phyloP scores from a whole-genome alignment of 2,888 invertebrate genomes.

The Sminthurides aquaticus region DNA sequence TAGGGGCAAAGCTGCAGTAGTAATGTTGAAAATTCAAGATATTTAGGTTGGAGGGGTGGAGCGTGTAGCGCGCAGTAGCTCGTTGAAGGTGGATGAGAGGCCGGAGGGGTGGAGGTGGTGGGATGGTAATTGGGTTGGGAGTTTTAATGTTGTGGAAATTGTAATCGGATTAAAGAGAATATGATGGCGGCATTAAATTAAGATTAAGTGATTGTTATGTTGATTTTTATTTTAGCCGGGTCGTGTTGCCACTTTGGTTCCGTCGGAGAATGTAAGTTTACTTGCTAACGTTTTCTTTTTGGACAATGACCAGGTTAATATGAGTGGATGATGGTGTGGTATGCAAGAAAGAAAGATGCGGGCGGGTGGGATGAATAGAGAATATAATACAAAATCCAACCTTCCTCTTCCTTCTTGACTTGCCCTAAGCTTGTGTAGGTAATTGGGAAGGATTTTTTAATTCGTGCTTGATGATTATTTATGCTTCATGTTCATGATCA shows the following conservation, averaged over 20 bases:
- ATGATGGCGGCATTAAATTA: constrained; percentile 12
- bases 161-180: constrained; percentile 19
- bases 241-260: constrained; percentile 36
- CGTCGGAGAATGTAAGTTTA: constrained; percentile 33
- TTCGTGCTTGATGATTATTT: constrained; percentile 25
- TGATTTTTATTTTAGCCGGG: constrained; percentile 35
- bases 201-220: constrained; percentile 16
- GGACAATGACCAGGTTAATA: not conserved
- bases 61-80: not conserved
- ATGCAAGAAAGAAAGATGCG: not conserved
- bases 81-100: not conserved
- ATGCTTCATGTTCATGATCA: constrained; percentile 23
- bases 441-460: constrained; percentile 7
- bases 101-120: not conserved
- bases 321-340: not conserved
- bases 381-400: not conserved
- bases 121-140: not conserved
- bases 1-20: too few species aligned
- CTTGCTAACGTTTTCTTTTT: too few species aligned
- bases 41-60: too few species aligned
- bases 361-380: not conserved
- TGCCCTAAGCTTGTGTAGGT: too few species aligned
- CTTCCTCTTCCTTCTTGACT: too few species aligned
- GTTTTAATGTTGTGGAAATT: not conserved
- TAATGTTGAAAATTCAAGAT: too few species aligned